These are phyloP conservation scores for Hymenopus coronatus DNA, from an alignment of 2,888 invertebrate genomes.

Conservation along the genomic window DNA sequence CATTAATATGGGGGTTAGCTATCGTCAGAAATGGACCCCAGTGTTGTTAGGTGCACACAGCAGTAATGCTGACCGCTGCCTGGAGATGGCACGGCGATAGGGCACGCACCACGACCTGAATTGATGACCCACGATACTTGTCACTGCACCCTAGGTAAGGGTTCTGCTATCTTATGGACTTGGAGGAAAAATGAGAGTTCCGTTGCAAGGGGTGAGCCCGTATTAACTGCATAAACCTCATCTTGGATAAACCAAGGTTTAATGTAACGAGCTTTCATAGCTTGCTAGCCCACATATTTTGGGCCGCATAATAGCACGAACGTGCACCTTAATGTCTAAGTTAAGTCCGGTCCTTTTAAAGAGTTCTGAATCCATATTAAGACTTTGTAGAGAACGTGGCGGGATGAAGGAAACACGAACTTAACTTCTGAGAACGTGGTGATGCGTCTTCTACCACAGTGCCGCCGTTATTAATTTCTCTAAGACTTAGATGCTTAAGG, in stretches of 20 bases:
- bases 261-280: neutral
- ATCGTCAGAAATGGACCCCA: neutral
- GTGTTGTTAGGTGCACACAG: neutral
- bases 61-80: slow-evolving; percentile 21
- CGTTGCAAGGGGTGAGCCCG: neutral
- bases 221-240: neutral
- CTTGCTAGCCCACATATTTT: neutral
- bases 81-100: slow-evolving; percentile 29
- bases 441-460: too few relatives aligned
- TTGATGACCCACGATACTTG: slow-evolving; percentile 18
- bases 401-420: too few relatives aligned
- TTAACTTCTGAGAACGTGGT: too few relatives aligned
- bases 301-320: neutral
- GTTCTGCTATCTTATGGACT: neutral
- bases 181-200: neutral
- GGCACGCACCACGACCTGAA: slow-evolving; percentile 19
- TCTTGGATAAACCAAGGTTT: neutral
- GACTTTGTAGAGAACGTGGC: too few relatives aligned
- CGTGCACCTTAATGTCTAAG: neutral
- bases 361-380: too few relatives aligned
- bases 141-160: neutral
- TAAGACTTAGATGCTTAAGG: too few relatives aligned
- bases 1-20: slow-evolving; percentile 5
- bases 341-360: neutral
- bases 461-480: too few relatives aligned